A percentile compares a stretch with the other conserved stretches of the same genome.
Evolutionary conservation across 1,140 invertebrate species (phyloP).

Genomic region (Charaxes varanes): DNA sequence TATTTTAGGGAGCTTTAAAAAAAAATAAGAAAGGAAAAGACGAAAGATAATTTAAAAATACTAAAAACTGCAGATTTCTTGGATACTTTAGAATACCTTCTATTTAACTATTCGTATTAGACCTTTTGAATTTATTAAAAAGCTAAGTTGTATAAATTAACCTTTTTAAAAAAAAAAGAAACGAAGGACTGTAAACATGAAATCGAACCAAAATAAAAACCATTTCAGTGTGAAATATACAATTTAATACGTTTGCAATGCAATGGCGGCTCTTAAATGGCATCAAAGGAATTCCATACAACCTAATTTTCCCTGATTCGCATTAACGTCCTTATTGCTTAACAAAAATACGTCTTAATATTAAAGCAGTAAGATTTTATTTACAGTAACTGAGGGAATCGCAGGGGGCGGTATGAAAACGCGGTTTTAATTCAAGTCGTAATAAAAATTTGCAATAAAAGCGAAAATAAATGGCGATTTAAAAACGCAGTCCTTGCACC

Average conservation of each 20-base stretch:
- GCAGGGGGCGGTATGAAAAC: constrained; percentile 12
- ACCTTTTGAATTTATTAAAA: too few species aligned
- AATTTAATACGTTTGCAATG: constrained; percentile 2
- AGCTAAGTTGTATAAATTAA: too few species aligned
- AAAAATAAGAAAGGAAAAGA: too few species aligned
- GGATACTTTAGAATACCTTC: too few species aligned
- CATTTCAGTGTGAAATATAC: background rate
- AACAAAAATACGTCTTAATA: constrained; percentile 7
- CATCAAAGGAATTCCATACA: constrained; percentile 14
- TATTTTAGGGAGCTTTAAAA: too few species aligned
- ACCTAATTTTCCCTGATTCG: constrained; percentile 10
- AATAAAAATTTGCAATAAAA: constrained; percentile 38
- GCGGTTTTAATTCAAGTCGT: constrained; percentile 29
- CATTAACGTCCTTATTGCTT: constrained; percentile 1
- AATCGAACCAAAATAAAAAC: too few species aligned
- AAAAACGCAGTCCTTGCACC: constrained; percentile 31
- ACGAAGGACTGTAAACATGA: too few species aligned
- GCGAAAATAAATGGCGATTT: constrained; percentile 29
- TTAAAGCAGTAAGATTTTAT: constrained; percentile 7
- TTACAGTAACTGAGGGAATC: constrained; percentile 8
- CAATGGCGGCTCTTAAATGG: constrained; percentile 9
- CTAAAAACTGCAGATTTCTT: too few species aligned
- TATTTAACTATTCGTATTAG: too few species aligned
- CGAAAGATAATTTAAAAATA: too few species aligned
- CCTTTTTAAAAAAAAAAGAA: too few species aligned